These are phyloP conservation scores for Drosophila mojavensis DNA, from an alignment of 1,140 invertebrate genomes.

Conservation along the genomic window DNA sequence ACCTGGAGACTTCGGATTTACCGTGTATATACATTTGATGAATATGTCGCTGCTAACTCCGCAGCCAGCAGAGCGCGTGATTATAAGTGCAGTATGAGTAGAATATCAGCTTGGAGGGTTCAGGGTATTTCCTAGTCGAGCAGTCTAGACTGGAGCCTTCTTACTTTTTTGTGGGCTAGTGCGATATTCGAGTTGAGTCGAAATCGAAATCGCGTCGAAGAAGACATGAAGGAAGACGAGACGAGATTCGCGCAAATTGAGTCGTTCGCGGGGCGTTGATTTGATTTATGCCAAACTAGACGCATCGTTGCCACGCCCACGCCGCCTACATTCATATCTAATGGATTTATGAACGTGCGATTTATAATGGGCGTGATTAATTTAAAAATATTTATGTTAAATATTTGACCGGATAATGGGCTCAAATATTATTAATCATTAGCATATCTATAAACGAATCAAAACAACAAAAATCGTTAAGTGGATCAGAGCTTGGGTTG, in stretches of 20 bases:
- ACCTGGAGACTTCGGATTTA: too few species aligned
- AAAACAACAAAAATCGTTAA: background rate
- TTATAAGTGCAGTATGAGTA: too few species aligned
- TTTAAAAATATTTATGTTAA: slow-evolving; percentile 15
- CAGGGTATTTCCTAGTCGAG: too few species aligned
- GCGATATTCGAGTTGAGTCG: slow-evolving; percentile 8
- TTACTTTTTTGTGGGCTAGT: too few species aligned
- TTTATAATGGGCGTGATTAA: slow-evolving; percentile 15
- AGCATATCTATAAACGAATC: background rate
- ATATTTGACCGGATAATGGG: background rate
- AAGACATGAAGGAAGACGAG: background rate
- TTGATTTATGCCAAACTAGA: slow-evolving; percentile 50
- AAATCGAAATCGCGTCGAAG: background rate
- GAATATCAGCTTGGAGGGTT: too few species aligned
- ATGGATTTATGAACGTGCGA: slow-evolving; percentile 43
- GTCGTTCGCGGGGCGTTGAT: slow-evolving; percentile 48
- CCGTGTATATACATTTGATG: too few species aligned
- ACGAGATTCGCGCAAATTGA: slow-evolving; percentile 30
- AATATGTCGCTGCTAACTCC: too few species aligned
- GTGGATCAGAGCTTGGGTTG: background rate
- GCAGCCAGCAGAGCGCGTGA: too few species aligned
- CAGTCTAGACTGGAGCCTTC: too few species aligned
- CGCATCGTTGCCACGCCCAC: background rate
- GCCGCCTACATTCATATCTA: background rate
- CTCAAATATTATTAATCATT: slow-evolving; percentile 8